phyloP scores from a whole-genome alignment of 1,140 invertebrate genomes.

The Yoshiicerus persimilis region DNA sequence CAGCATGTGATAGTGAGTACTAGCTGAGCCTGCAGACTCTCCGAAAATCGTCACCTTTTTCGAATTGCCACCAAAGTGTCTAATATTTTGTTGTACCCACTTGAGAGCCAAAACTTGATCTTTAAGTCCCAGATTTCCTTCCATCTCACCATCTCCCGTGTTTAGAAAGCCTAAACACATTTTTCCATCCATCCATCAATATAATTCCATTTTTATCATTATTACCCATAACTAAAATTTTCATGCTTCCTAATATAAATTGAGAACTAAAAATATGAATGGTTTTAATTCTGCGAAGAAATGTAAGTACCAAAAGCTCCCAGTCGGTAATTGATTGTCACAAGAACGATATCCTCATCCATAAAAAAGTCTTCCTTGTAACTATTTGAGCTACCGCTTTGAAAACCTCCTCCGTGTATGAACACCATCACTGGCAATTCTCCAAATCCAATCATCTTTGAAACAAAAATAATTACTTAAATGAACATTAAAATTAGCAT shows the following conservation, averaged over 20 bases:
- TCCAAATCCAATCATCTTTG: background rate
- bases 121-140: conserved; percentile 43
- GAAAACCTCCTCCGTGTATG: conserved; percentile 30
- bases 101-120: conserved; percentile 50
- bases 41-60: conserved; percentile 44
- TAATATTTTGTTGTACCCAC: conserved; percentile 44
- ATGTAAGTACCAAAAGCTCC: background rate
- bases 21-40: conserved; percentile 4
- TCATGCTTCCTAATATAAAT: background rate
- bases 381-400: background rate
- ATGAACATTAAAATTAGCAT: background rate
- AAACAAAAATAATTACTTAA: background rate
- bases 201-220: too few relatives aligned
- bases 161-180: conserved; percentile 33
- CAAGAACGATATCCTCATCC: conserved; percentile 27
- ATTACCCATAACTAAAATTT: too few relatives aligned
- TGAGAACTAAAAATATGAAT: background rate
- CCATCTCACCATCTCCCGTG: conserved; percentile 2
- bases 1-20: conserved; percentile 22
- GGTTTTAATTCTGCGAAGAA: background rate
- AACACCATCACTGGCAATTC: conserved; percentile 26
- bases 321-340: conserved; percentile 28
- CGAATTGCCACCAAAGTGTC: conserved; percentile 49
- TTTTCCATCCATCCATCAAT: too few relatives aligned
- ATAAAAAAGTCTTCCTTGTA: conserved; percentile 24